These are phyloP conservation scores for Coranthus polyacanthus DNA, from an alignment of 2,797 vertebrate genomes.

Conservation along the genomic window DNA sequence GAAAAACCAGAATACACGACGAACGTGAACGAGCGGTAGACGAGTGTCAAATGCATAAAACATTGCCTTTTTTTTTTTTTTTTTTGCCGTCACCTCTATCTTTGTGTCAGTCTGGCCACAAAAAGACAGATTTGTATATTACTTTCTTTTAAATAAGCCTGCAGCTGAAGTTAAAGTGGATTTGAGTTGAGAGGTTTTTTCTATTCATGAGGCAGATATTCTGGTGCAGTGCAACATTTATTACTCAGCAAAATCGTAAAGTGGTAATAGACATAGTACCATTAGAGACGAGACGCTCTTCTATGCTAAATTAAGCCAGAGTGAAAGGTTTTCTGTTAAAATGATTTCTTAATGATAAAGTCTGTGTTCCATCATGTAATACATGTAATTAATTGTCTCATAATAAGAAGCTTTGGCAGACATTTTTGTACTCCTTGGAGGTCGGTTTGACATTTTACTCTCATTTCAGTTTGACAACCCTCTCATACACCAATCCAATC, in stretches of 20 bases:
- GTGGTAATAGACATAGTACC: neutral
- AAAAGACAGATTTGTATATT: no score
- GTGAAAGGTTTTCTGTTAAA: conserved; percentile 23
- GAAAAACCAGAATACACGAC: no score
- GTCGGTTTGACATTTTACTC: conserved; percentile 44
- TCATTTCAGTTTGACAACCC: conserved; percentile 48
- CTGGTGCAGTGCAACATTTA: conserved; percentile 1
- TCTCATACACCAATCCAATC: conserved; percentile 9
- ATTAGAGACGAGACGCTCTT: neutral
- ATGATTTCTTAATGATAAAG: conserved; percentile 37
- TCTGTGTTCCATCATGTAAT: conserved; percentile 53
- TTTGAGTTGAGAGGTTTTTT: no score
- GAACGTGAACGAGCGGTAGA: no score
- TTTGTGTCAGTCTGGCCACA: no score
- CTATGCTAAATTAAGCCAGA: neutral
- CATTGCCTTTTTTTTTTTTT: no score
- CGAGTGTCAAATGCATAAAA: no score
- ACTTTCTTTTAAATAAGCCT: no score
- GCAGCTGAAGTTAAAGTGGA: no score
- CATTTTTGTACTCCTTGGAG: conserved; percentile 48
- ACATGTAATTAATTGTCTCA: conserved; percentile 51
- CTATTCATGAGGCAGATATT: no score
- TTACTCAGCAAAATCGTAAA: conserved; percentile 1
- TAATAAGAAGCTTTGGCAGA: conserved; percentile 45
- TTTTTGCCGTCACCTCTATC: no score